A percentile compares a stretch with the other conserved stretches of the same genome.
phyloP scores from a whole-genome alignment of 2,797 vertebrate species.

The Labroides dimidiatus region DNA sequence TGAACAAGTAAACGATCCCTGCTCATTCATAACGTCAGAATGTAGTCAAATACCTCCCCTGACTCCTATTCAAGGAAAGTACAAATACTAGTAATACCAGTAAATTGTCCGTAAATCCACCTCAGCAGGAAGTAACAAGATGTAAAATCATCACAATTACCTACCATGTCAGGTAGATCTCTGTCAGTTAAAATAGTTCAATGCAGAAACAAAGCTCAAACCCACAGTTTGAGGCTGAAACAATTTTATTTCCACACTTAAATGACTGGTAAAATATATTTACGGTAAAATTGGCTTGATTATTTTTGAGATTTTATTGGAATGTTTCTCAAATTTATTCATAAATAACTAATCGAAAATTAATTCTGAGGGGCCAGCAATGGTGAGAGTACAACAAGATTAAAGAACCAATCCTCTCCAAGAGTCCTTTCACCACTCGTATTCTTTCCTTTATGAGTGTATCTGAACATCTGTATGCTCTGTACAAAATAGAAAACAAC shows the following conservation, averaged over 20 bases:
- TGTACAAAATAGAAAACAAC: conserved; percentile 14
- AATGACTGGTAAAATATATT: conserved; percentile 40
- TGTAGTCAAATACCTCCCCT: no score
- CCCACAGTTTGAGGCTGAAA: conserved; percentile 28
- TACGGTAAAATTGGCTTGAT: conserved; percentile 3
- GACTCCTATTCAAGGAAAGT: no score
- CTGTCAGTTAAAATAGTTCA: no score
- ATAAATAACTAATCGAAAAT: conserved; percentile 25
- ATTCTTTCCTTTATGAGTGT: no score
- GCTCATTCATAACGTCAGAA: no score
- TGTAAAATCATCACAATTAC: no score
- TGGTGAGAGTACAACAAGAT: conserved; percentile 1
- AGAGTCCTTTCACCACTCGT: conserved; percentile 6
- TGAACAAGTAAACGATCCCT: no score
- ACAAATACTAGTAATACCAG: no score
- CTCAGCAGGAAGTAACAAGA: no score
- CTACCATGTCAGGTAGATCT: no score
- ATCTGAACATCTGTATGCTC: conserved; percentile 27
- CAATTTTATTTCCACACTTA: conserved; percentile 60
- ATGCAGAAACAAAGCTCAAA: no score
- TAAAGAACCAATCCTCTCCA: background rate
- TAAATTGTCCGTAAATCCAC: no score
- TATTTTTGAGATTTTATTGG: conserved; percentile 51
- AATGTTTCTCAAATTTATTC: conserved; percentile 65
- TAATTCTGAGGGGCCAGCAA: conserved; percentile 11